Evolutionary conservation across 2,888 invertebrate genomes (phyloP).

Genomic region (Nysson spinosus): DNA sequence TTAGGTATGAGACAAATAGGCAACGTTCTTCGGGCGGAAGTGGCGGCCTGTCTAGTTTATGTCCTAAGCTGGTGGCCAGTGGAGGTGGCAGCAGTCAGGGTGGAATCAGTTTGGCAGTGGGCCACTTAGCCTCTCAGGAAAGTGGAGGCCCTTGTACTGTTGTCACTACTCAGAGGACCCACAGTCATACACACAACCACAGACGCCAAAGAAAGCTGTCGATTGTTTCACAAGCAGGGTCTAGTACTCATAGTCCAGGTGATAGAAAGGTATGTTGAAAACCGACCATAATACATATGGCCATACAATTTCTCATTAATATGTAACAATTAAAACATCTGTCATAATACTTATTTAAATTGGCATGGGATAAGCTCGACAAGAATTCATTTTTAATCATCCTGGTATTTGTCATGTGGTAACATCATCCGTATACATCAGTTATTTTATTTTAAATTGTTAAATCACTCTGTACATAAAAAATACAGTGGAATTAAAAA

Average conservation of each 20-base stretch:
- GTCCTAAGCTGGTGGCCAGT: conserved; percentile 73
- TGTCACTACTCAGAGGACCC: conserved; percentile 68
- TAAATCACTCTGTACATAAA: neutral
- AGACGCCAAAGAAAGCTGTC: conserved; percentile 73
- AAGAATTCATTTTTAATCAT: neutral
- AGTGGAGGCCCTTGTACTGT: conserved; percentile 66
- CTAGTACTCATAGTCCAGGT: conserved; percentile 61
- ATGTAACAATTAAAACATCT: too few relatives aligned
- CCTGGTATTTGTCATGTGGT: neutral
- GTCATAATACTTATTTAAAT: too few relatives aligned
- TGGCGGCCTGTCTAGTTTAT: conserved; percentile 73
- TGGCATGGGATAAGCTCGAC: too few relatives aligned
- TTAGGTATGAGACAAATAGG: conserved; percentile 77
- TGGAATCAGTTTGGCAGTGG: conserved; percentile 72
- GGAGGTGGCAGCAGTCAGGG: conserved; percentile 70
- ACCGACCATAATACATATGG: too few relatives aligned
- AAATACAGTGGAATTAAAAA: too few relatives aligned
- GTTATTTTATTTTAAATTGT: neutral
- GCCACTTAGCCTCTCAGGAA: conserved; percentile 74
- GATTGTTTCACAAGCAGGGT: conserved; percentile 69
- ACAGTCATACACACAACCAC: conserved; percentile 66
- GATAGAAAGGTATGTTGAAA: conserved; percentile 67
- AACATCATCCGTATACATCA: neutral
- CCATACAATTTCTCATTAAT: too few relatives aligned
- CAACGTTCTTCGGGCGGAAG: conserved; percentile 74